phyloP scores from a whole-genome alignment of 2,888 invertebrate species.

The Polyommatus iphigenia region DNA sequence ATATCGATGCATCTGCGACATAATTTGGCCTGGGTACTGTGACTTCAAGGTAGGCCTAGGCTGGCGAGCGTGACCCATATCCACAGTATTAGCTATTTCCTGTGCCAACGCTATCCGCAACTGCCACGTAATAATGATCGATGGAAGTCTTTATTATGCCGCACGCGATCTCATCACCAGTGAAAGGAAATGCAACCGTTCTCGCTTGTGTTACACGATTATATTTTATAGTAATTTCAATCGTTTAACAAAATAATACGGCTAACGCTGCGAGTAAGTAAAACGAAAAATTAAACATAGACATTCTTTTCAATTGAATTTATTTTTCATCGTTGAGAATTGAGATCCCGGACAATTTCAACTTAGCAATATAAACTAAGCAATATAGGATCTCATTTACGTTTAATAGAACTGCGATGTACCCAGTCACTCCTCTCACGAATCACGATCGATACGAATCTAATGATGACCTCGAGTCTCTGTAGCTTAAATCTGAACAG shows the following conservation, averaged over 20 bases:
- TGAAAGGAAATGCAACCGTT: neutral
- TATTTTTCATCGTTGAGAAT: too few species aligned
- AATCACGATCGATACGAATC: too few species aligned
- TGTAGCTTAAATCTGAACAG: too few species aligned
- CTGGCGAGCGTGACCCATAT: neutral
- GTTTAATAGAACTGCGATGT: neutral
- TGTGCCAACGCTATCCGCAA: neutral
- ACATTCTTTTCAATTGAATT: too few species aligned
- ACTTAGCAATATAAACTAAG: neutral
- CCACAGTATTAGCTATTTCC: neutral
- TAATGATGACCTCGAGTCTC: too few species aligned
- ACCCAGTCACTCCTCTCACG: too few species aligned
- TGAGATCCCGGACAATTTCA: too few species aligned
- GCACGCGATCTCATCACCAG: neutral
- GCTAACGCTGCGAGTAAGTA: neutral
- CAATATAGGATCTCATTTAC: neutral
- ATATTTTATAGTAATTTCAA: neutral
- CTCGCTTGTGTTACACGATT: neutral
- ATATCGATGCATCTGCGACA: neutral
- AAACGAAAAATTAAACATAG: too few species aligned
- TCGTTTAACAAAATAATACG: neutral
- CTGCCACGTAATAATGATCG: neutral
- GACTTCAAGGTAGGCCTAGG: neutral
- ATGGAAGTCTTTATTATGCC: slow-evolving; percentile 3
- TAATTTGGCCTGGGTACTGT: neutral